Conservation (phyloP, 2,797 vertebrate genomes). For the Poeciliopsis presidionis region DNA sequence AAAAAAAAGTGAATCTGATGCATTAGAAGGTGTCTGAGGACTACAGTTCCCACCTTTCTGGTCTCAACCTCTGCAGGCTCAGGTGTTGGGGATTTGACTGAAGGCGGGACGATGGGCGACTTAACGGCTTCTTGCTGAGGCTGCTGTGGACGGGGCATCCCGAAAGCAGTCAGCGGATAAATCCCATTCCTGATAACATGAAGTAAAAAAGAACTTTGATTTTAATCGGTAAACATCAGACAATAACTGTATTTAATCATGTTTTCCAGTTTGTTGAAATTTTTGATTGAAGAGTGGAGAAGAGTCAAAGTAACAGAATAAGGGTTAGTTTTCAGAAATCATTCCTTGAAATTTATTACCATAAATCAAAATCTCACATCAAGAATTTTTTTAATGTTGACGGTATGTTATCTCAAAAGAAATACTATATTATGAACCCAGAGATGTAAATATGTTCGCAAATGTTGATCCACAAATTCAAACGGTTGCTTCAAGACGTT, state of each 20-base stretch:
- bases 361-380: neutral
- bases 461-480: neutral
- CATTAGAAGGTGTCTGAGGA: neutral
- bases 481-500: neutral
- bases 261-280: neutral
- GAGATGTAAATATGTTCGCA: neutral
- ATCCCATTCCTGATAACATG: conserved; percentile 89
- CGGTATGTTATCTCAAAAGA: neutral
- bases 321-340: neutral
- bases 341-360: neutral
- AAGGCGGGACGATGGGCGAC: conserved; percentile 93
- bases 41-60: conserved; percentile 85
- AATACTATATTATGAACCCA: neutral
- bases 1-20: neutral
- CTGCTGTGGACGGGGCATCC: conserved; percentile 91
- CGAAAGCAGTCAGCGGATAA: conserved; percentile 96
- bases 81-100: conserved; percentile 94
- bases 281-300: neutral
- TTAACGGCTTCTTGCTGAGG: conserved; percentile 95
- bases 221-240: neutral
- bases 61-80: conserved; percentile 97
- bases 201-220: neutral
- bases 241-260: neutral
- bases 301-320: neutral
- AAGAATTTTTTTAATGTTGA: neutral